Conservation (phyloP, 2,797 vertebrate species). For the Enteromius mattozi region DNA sequence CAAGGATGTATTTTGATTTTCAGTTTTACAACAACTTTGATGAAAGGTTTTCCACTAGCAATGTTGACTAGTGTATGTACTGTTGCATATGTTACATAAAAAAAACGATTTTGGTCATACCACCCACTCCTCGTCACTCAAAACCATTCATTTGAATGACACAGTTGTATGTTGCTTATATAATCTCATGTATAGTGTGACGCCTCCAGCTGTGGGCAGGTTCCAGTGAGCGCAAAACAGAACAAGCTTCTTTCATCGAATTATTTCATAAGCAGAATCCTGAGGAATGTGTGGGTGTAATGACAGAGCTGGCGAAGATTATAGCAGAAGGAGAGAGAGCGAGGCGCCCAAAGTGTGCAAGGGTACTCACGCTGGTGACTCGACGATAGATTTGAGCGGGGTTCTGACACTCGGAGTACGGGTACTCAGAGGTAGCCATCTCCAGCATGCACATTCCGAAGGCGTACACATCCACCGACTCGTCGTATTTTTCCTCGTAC, state of each 20-base stretch:
- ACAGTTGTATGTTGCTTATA: background rate
- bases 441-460: conserved; percentile 99
- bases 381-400: conserved; percentile 98
- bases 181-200: conserved; percentile 20
- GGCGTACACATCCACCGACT: conserved; percentile 97
- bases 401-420: conserved; percentile 99
- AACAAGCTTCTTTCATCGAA: conserved; percentile 9
- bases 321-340: conserved; percentile 11
- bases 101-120: background rate
- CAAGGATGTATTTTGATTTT: too few relatives aligned
- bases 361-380: conserved; percentile 88
- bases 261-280: conserved; percentile 30
- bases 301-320: conserved; percentile 10
- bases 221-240: background rate
- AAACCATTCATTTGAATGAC: background rate
- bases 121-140: background rate
- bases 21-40: too few relatives aligned
- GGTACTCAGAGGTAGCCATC: conserved; percentile 99
- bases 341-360: background rate
- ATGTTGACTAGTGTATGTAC: too few relatives aligned
- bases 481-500: conserved; percentile 99
- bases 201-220: conserved; percentile 19
- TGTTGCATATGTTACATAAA: background rate
- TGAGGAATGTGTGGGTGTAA: conserved; percentile 32
- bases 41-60: too few relatives aligned